Evolutionary conservation across 2,888 invertebrate genomes (phyloP).

Genomic region (Caenorhabditis virilis): DNA sequence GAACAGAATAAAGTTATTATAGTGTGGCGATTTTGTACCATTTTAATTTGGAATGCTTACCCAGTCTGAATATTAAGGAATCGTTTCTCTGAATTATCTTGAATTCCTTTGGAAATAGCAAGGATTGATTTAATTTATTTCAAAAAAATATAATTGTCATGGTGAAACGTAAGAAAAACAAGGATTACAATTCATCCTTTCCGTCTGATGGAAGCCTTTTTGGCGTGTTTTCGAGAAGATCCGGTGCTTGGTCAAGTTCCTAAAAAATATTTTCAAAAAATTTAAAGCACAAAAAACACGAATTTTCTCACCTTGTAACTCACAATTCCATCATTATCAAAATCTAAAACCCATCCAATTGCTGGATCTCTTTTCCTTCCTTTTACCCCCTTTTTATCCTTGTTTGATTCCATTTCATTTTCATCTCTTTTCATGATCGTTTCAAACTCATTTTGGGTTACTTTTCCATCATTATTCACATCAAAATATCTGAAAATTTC

Average conservation of each 20-base stretch:
- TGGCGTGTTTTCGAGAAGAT: conserved; percentile 37
- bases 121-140: too few relatives aligned
- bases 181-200: conserved; percentile 24
- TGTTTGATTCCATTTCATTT: conserved; percentile 43
- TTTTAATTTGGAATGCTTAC: too few relatives aligned
- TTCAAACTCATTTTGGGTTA: conserved; percentile 53
- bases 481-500: conserved; percentile 63
- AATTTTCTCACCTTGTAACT: conserved; percentile 44
- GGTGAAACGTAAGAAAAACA: too few relatives aligned
- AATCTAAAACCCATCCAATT: conserved; percentile 68
- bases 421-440: conserved; percentile 56
- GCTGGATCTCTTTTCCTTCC: conserved; percentile 64
- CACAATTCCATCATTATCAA: conserved; percentile 67
- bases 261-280: background rate
- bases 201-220: conserved; percentile 13
- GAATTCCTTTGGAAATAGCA: too few relatives aligned
- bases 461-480: conserved; percentile 54
- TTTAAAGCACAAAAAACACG: background rate
- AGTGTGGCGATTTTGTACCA: too few relatives aligned
- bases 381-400: conserved; percentile 38
- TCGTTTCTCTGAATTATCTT: too few relatives aligned
- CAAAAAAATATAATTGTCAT: too few relatives aligned
- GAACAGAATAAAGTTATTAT: too few relatives aligned
- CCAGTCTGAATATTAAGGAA: too few relatives aligned
- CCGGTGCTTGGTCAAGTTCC: conserved; percentile 32